Evolutionary conservation across 2,888 invertebrate genomes (phyloP).

Genomic region (Epinotia ramella): DNA sequence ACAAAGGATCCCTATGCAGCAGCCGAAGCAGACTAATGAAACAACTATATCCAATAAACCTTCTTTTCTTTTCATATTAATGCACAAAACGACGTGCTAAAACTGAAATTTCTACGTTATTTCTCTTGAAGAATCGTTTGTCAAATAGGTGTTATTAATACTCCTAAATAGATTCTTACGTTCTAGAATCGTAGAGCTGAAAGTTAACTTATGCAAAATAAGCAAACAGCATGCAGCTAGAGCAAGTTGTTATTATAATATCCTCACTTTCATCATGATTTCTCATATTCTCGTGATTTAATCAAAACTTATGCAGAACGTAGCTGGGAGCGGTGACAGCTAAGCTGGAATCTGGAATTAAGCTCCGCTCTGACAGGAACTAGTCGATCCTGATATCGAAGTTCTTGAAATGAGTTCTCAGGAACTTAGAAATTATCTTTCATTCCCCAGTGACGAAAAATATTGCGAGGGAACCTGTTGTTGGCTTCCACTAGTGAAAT

Average conservation of each 20-base stretch:
- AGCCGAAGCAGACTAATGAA: no score
- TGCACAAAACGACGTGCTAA: no score
- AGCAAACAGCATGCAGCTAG: slow-evolving; percentile 11
- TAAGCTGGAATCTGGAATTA: slow-evolving; percentile 44
- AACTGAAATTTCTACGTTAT: no score
- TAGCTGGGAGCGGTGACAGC: slow-evolving; percentile 32
- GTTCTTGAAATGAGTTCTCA: slow-evolving; percentile 43
- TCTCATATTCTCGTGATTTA: slow-evolving; percentile 37
- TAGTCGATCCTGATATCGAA: slow-evolving; percentile 42
- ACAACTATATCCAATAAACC: no score
- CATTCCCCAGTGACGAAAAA: slow-evolving; percentile 36
- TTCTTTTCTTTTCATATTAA: no score
- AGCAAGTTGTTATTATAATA: slow-evolving; percentile 20
- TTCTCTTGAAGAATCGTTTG: no score
- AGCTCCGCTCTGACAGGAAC: slow-evolving; percentile 32
- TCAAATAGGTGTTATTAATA: no score
- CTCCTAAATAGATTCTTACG: neutral
- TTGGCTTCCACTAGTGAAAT: slow-evolving; percentile 26
- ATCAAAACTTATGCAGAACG: slow-evolving; percentile 42
- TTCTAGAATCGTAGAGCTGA: neutral
- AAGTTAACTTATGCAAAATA: slow-evolving; percentile 15
- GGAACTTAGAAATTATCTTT: slow-evolving; percentile 44
- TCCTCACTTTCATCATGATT: slow-evolving; percentile 23
- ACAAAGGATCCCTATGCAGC: no score
- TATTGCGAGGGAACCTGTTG: slow-evolving; percentile 36